Base-by-base conservation (phyloP, 2,888 invertebrate species). In the Endomychus coccineus region DNA sequence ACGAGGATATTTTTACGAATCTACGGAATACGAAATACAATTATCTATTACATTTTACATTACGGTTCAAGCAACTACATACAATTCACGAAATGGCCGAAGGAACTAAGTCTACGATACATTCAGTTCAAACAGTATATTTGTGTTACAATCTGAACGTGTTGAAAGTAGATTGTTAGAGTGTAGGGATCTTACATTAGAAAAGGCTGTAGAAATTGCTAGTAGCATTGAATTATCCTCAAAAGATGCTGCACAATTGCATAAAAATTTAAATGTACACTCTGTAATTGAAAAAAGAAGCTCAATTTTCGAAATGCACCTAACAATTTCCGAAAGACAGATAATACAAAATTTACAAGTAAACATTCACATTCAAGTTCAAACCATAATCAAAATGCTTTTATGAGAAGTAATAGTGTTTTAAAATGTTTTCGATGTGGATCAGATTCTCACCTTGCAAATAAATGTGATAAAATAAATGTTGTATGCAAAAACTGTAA, bases 111-210 rank as follows among this genome's bases (percentile, higher is more conserved):
- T n/a, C n/a, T n/a, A n/a, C n/a, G n/a, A n/a, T n/a, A n/a, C n/a
- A n/a, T n/a, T n/a, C n/a, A n/a, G n/a, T n/a, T n/a, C n/a, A n/a
- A n/a, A n/a, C n/a, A n/a, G n/a, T n/a, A n/a, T n/a, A 9, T 50
- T 51, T 36, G 51, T 50, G 1, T 30, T 53, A 21, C 24, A 42
- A 11, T 48, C 43, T 23, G 35, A 40, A 11, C 34, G 39, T 22
- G 50, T 46, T 4, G 43, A 50, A 38, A 45, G 41, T 15, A 30
- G 52, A 2, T 31, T 52, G 5, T 35, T 55, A 3, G 48, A 53
- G 32, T 40, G 36, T 24, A 40, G 33, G 27, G 29, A 49, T 16
- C 29, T 52, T 27, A 45, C 44, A 2, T 22, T 47, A n/a, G 38
- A 44, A 5, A 41, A 16, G 10, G 52, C 50, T 11, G 10, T 43